phyloP scores from a whole-genome alignment of 1,140 invertebrate species.

The Drosophila sturtevanti region DNA sequence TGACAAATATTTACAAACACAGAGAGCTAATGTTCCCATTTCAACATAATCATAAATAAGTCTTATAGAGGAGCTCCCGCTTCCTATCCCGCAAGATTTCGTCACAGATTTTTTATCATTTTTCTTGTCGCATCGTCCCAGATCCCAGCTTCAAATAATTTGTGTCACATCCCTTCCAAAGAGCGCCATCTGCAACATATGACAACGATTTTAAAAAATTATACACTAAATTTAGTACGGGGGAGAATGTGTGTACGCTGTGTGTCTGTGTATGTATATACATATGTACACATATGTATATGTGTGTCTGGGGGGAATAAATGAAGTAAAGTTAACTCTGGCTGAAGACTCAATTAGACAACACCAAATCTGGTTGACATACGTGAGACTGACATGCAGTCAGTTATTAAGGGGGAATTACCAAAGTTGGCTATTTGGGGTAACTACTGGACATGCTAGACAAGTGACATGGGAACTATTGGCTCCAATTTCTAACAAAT shows the following conservation, averaged over 20 bases:
- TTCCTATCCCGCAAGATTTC: constrained; percentile 26
- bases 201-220: constrained; percentile 75
- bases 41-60: constrained; percentile 78
- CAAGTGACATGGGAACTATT: neutral
- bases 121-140: constrained; percentile 39
- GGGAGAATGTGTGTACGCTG: neutral
- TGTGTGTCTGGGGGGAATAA: constrained; percentile 26
- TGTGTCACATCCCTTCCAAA: constrained; percentile 52
- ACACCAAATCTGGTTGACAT: constrained; percentile 65
- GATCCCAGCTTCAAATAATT: constrained; percentile 62
- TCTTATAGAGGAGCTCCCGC: constrained; percentile 60
- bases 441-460: neutral
- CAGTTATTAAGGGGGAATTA: constrained; percentile 43
- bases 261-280: neutral
- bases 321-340: constrained; percentile 33
- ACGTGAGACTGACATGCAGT: constrained; percentile 28
- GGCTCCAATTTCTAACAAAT: neutral
- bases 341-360: constrained; percentile 65
- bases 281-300: too few species aligned
- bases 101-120: constrained; percentile 62
- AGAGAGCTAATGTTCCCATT: constrained; percentile 76
- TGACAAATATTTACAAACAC: constrained; percentile 80
- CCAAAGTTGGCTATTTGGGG: neutral
- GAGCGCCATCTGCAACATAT: constrained; percentile 54
- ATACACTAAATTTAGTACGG: constrained; percentile 76